Evolutionary conservation across 1,140 invertebrate genomes (phyloP).

Genomic region (Tetraneura akinire): DNA sequence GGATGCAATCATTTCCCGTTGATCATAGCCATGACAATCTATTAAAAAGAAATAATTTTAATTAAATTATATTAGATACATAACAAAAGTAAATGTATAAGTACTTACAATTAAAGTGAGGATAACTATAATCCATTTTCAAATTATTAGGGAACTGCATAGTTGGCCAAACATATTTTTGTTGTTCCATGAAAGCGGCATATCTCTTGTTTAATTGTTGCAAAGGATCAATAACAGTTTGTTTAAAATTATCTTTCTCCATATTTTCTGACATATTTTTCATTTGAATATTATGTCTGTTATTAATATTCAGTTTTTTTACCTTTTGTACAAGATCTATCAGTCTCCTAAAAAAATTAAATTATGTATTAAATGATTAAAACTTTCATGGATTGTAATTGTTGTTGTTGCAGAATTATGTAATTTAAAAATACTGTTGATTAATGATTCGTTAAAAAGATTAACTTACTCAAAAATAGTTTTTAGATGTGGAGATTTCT

Average conservation of each 20-base stretch:
- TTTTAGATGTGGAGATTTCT: neutral
- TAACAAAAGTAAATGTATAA: neutral
- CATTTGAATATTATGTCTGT: neutral
- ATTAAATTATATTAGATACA: neutral
- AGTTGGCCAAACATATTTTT: neutral
- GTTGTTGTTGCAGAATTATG: too few species aligned
- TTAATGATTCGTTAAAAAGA: too few species aligned
- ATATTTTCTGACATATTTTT: neutral
- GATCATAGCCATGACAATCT: neutral
- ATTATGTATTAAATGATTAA: too few species aligned
- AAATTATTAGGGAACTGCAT: too few species aligned
- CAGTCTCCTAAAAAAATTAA: neutral
- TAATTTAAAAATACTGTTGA: too few species aligned
- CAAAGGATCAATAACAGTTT: neutral
- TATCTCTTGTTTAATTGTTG: neutral
- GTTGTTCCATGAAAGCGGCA: neutral
- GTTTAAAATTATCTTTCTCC: neutral
- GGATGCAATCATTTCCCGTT: neutral
- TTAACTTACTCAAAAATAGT: neutral
- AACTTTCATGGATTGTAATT: too few species aligned
- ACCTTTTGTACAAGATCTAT: neutral
- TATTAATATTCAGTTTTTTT: neutral
- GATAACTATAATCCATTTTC: neutral
- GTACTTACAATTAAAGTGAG: slow-evolving; percentile 17
- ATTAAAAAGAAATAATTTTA: slow-evolving; percentile 6